Evolutionary conservation across 2,888 invertebrate genomes (phyloP).

Genomic region (Andrena hattorfiana): DNA sequence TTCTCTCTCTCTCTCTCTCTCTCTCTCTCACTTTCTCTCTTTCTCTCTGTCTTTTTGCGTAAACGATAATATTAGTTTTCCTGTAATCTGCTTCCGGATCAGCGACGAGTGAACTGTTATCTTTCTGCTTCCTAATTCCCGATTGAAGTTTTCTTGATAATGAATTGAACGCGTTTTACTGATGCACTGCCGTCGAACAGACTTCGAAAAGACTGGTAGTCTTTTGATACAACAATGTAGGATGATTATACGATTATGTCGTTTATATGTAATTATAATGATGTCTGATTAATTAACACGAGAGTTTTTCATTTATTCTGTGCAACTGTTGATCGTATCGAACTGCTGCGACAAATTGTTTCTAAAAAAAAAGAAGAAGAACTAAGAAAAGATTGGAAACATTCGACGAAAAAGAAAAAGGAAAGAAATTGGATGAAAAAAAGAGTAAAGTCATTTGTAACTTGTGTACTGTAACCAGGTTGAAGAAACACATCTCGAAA

Average conservation of each 20-base stretch:
- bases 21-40: background rate
- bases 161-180: slow-evolving; percentile 20
- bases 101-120: slow-evolving; percentile 35
- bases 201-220: slow-evolving; percentile 19
- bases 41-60: background rate
- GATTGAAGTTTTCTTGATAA: slow-evolving; percentile 25
- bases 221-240: slow-evolving; percentile 20
- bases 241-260: slow-evolving; percentile 11
- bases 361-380: background rate
- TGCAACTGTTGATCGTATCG: slow-evolving; percentile 2
- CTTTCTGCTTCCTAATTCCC: slow-evolving; percentile 11
- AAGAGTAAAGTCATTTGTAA: slow-evolving; percentile 53
- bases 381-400: slow-evolving; percentile 19
- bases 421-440: slow-evolving; percentile 29
- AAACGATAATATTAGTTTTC: slow-evolving; percentile 29
- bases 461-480: slow-evolving; percentile 66
- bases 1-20: background rate
- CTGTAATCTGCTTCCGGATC: slow-evolving; percentile 29
- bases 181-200: slow-evolving; percentile 25
- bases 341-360: slow-evolving; percentile 14
- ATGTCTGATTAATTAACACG: slow-evolving; percentile 5
- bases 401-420: slow-evolving; percentile 42
- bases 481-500: slow-evolving; percentile 64
- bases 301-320: slow-evolving; percentile 22
- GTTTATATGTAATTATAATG: slow-evolving; percentile 43